Evolutionary conservation across 2,888 invertebrate genomes (phyloP).

Genomic region (Dioctria rufipes): DNA sequence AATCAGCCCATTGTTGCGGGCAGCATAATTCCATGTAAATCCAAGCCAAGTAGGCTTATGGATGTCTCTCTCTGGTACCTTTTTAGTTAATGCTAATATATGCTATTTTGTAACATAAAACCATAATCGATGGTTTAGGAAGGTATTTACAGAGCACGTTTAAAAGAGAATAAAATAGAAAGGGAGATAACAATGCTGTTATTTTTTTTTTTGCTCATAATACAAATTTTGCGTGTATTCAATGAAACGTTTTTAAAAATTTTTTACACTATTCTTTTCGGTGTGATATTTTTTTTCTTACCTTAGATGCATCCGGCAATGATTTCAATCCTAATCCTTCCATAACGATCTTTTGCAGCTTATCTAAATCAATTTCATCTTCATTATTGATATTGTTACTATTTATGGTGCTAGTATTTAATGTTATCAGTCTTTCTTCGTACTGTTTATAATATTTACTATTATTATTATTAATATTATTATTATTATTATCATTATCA

Average conservation of each 20-base stretch:
- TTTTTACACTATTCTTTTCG: neutral
- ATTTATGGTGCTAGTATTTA: conserved; percentile 21
- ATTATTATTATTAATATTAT: neutral
- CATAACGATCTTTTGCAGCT: conserved; percentile 65
- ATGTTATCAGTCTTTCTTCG: conserved; percentile 54
- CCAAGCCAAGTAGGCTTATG: neutral
- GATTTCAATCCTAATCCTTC: conserved; percentile 66
- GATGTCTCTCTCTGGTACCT: neutral
- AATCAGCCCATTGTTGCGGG: neutral
- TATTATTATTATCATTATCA: conserved; percentile 45
- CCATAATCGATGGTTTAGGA: conserved; percentile 10
- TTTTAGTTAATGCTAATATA: too few relatives aligned
- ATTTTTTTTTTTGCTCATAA: neutral
- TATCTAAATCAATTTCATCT: conserved; percentile 60
- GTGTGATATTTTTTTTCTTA: conserved; percentile 54
- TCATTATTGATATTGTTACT: neutral
- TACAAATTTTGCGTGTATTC: neutral
- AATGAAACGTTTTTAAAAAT: neutral
- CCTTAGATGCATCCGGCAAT: conserved; percentile 67
- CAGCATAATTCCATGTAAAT: neutral
- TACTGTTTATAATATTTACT: neutral
- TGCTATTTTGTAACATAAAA: conserved; percentile 1
- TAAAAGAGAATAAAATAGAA: neutral
- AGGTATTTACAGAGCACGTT: neutral
- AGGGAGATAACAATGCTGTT: conserved; percentile 8